Conservation (phyloP, 2,888 invertebrate species). For the Colostygia pectinataria region DNA sequence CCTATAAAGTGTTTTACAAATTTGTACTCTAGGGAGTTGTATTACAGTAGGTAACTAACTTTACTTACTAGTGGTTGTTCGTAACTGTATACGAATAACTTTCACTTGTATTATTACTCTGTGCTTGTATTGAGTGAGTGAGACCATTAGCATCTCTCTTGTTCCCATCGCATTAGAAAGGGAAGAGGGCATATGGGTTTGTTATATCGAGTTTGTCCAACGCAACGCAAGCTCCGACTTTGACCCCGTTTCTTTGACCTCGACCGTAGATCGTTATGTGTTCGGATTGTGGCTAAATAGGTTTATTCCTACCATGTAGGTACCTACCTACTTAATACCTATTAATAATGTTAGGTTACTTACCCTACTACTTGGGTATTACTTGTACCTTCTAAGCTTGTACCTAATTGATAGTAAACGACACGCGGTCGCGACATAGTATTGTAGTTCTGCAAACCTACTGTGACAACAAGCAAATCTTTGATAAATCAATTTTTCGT, state of each 20-base stretch:
- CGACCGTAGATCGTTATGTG: constrained; percentile 47
- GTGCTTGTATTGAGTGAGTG: constrained; percentile 1
- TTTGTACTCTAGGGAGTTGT: constrained; percentile 1
- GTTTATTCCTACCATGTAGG: no score
- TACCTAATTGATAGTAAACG: no score
- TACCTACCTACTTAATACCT: not conserved
- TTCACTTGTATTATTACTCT: no score
- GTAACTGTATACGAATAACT: constrained; percentile 24
- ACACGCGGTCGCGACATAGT: no score
- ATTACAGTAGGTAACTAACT: constrained; percentile 4
- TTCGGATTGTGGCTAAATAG: constrained; percentile 19
- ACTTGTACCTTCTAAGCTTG: no score
- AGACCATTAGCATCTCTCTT: constrained; percentile 27
- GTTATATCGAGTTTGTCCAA: constrained; percentile 47
- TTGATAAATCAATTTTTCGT: no score
- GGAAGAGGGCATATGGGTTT: constrained; percentile 29
- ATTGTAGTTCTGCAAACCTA: no score
- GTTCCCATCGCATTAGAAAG: constrained; percentile 29
- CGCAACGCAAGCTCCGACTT: constrained; percentile 60
- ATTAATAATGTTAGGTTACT: no score
- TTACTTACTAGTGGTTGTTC: not conserved
- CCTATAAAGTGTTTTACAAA: not conserved
- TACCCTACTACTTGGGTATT: no score
- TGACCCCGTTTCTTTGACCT: constrained; percentile 74
- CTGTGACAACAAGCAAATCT: no score